These are phyloP conservation scores for Globicephala melas DNA, from an alignment of 2,113 vertebrate species.

Conservation along the genomic window DNA sequence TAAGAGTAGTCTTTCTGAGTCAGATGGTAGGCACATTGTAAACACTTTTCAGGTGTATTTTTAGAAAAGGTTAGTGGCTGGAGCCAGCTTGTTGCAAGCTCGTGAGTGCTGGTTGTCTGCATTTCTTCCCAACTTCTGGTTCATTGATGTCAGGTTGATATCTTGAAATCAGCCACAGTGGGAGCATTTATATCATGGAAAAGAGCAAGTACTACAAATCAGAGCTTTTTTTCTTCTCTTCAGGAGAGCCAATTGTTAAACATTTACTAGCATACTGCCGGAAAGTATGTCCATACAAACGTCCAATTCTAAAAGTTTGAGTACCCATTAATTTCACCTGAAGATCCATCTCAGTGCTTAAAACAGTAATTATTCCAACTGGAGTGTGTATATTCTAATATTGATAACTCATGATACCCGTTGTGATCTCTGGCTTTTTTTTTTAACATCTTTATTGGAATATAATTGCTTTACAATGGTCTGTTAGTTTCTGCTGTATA, in stretches of 20 bases:
- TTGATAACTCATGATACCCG: not conserved
- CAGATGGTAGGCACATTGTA: not conserved
- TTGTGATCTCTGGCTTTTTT: not conserved
- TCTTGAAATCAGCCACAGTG: not conserved
- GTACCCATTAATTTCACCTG: not conserved
- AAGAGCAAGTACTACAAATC: not conserved
- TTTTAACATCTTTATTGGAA: too few relatives aligned
- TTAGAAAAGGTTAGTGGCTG: not conserved
- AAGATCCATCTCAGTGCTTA: not conserved
- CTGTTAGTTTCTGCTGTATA: too few relatives aligned
- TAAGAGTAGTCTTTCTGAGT: not conserved
- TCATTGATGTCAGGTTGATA: not conserved
- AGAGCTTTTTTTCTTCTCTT: not conserved
- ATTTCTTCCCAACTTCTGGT: not conserved
- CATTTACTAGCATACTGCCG: not conserved
- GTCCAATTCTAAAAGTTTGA: not conserved
- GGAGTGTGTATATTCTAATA: not conserved
- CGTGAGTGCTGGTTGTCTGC: not conserved
- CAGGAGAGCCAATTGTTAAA: not conserved
- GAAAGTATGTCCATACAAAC: not conserved
- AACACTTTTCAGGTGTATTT: not conserved
- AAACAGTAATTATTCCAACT: not conserved
- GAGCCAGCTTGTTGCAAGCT: not conserved
- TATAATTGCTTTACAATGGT: too few relatives aligned
- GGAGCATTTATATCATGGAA: not conserved